These are phyloP conservation scores for Alosa sapidissima DNA, from an alignment of 2,797 vertebrate genomes.

Conservation along the genomic window DNA sequence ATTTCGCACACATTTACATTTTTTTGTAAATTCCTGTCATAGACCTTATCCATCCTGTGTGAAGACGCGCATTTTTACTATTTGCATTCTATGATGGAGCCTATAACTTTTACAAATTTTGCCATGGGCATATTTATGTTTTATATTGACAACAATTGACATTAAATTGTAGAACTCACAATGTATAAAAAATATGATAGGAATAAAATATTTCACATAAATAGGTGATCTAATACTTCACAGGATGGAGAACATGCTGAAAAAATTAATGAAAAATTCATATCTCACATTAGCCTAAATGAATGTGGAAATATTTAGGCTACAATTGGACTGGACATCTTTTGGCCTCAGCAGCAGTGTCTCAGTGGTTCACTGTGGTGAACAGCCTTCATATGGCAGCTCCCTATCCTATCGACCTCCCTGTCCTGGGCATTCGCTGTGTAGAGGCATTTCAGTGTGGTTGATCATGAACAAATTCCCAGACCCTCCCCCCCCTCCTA, in stretches of 20 bases:
- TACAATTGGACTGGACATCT: not conserved
- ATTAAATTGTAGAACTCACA: not conserved
- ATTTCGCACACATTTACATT: constrained; percentile 26
- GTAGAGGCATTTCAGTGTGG: constrained; percentile 19
- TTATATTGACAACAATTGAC: not conserved
- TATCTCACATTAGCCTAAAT: not conserved
- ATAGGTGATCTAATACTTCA: not conserved
- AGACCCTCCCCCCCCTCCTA: not conserved
- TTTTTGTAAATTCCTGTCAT: not conserved
- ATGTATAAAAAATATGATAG: not conserved
- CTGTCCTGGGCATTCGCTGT: not conserved
- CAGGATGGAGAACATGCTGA: not conserved
- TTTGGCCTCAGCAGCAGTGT: not conserved
- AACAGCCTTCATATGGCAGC: constrained; percentile 31
- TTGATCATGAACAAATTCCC: constrained; percentile 22
- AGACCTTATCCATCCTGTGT: not conserved
- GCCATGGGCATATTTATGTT: not conserved
- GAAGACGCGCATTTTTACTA: not conserved
- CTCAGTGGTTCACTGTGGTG: not conserved
- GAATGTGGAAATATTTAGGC: not conserved
- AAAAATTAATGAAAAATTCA: not conserved
- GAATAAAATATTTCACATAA: not conserved
- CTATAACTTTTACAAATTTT: not conserved
- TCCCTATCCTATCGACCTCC: not conserved
- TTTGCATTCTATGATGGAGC: not conserved